Conservation (phyloP, 2,797 vertebrate species). For the Cetoscarus ocellatus region DNA sequence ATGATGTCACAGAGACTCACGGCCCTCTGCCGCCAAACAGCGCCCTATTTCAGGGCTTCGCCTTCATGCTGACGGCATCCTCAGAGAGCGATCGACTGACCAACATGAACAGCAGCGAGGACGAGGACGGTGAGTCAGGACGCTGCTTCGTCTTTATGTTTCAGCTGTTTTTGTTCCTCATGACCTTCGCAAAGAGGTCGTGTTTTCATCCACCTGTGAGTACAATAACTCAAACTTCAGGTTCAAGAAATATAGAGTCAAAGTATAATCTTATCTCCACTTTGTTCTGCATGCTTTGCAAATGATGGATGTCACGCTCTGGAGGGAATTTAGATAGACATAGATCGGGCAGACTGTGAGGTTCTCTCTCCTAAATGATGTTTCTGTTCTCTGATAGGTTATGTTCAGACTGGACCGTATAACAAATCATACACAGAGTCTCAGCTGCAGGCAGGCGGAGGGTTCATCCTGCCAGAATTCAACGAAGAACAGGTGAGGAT, state of each 20-base stretch:
- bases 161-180: background rate
- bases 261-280: too few relatives aligned
- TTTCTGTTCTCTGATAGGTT: constrained; percentile 77
- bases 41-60: constrained; percentile 95
- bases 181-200: too few relatives aligned
- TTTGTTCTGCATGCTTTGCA: too few relatives aligned
- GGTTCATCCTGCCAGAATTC: constrained; percentile 94
- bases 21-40: constrained; percentile 92
- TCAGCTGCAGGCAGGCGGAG: constrained; percentile 94
- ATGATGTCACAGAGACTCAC: constrained; percentile 81
- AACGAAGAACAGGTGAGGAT: constrained; percentile 93
- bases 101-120: constrained; percentile 84
- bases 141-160: background rate
- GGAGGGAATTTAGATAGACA: too few relatives aligned
- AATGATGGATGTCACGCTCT: too few relatives aligned
- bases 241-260: too few relatives aligned
- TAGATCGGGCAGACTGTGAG: too few relatives aligned
- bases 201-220: too few relatives aligned
- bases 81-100: constrained; percentile 88
- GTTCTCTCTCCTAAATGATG: too few relatives aligned
- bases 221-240: too few relatives aligned
- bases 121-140: constrained; percentile 71
- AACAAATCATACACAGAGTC: constrained; percentile 91
- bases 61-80: constrained; percentile 94
- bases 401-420: constrained; percentile 89